Evolutionary conservation across 2,888 invertebrate species (phyloP), one percentile per base, ranked within the genome.

Genomic region (Gortyna flavago): DNA sequence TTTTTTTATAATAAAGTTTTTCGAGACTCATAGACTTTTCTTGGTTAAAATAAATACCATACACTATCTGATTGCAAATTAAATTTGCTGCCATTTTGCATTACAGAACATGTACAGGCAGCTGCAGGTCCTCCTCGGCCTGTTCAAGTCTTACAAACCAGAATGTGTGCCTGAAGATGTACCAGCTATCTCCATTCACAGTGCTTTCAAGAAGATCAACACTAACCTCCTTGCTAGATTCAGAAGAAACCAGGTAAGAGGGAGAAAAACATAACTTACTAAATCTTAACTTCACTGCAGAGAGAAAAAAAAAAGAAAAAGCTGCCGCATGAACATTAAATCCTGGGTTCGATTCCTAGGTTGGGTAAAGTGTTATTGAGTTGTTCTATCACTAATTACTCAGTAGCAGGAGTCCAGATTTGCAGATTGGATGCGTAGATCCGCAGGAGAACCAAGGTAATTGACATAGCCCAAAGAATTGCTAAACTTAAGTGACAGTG

Each of bases 111-210:
- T 94, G 89, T 92, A 88, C 64, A 92, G 94, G 29, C 95, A 96
- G 81, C 85, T 97, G 1, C 95, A 95, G 91, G 95, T 95, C 0
- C 83, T 97, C 11, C 85, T 97, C 25, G 95, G 95, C 0, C 87
- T 97, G 61, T 97, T 96, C 87, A 97, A 97, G 87, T 96, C 97
- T 0, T 96, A 95, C 86, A 95, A 93, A 85, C 97, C 97, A 0
- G 96, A 97, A 83, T 95, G 93, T 92, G 97, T 97, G 2, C 97
- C 97, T 0, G 97, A 97, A 82, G 93, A 95, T 83, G 86, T 97
- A 0, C 96, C 96, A 0, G 94, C 95, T 2, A 93, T 96, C 61
- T 94, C 96, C 2, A 91, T 96, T 76, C 94, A 96, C 76, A 93
- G 93, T 44, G 93, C 94, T 11, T 97, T 97, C 84, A 95, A 92